Percentiles rank a stretch among this genome's conserved stretches.
Conservation (phyloP, 64 coral and sea anemone genomes). For the Actinia equina region DNA sequence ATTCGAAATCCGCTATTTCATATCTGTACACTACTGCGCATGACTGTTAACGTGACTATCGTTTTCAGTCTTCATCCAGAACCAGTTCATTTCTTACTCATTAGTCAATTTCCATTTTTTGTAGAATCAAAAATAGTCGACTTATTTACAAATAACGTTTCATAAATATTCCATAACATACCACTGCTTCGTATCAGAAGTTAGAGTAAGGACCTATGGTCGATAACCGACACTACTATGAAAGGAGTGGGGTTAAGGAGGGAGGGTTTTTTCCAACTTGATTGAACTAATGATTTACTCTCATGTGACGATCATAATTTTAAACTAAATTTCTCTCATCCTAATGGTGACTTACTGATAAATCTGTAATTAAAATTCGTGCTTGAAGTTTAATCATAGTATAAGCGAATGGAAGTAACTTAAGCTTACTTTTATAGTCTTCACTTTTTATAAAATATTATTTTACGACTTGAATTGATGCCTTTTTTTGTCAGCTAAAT, state of each 20-base stretch:
- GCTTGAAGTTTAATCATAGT: not conserved
- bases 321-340: not conserved
- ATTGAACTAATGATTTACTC: not conserved
- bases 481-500: no score
- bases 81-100: no score
- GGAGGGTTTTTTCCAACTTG: not conserved
- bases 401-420: not conserved
- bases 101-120: not conserved
- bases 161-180: constrained; percentile 20
- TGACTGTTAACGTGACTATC: not conserved
- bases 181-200: constrained; percentile 73
- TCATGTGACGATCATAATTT: not conserved
- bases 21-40: not conserved
- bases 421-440: not conserved
- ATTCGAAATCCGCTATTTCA: no score
- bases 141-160: not conserved
- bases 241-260: not conserved
- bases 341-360: not conserved
- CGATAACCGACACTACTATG: not conserved
- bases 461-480: not conserved
- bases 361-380: not conserved
- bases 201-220: constrained; percentile 69
- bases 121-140: not conserved
- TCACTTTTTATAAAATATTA: not conserved
- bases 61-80: no score